A percentile compares a stretch with the other conserved stretches of the same genome.
Evolutionary conservation across 2,113 vertebrate species (phyloP).

Genomic region (Rattus norvegicus): DNA sequence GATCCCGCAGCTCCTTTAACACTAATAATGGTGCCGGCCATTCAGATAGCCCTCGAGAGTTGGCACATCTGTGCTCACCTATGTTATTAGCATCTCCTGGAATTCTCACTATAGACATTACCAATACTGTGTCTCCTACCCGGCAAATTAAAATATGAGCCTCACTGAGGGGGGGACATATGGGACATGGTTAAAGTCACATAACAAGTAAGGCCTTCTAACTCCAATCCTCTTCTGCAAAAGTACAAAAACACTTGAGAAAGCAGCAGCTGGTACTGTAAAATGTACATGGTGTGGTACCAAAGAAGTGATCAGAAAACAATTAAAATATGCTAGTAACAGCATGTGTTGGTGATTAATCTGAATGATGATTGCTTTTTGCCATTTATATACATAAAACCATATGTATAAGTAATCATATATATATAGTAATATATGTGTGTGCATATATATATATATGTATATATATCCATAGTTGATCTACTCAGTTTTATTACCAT

Average conservation of each 20-base stretch:
- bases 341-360: background rate
- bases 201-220: background rate
- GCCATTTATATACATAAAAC: background rate
- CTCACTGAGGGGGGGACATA: background rate
- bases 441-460: background rate
- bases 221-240: background rate
- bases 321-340: background rate
- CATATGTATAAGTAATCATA: background rate
- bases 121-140: background rate
- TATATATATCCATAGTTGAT: background rate
- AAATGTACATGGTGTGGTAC: background rate
- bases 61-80: background rate
- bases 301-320: background rate
- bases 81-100: background rate
- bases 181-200: background rate
- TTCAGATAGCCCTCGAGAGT: background rate
- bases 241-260: background rate
- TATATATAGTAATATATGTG: too few relatives aligned
- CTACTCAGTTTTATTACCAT: background rate
- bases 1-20: constrained; percentile 43
- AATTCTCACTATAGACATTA: background rate
- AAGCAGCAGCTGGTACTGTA: background rate
- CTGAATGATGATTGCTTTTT: constrained; percentile 11
- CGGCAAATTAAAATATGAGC: background rate
- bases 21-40: background rate